These are phyloP conservation scores for Nephrocerus scutellatus DNA, from an alignment of 2,888 invertebrate genomes.

Conservation along the genomic window DNA sequence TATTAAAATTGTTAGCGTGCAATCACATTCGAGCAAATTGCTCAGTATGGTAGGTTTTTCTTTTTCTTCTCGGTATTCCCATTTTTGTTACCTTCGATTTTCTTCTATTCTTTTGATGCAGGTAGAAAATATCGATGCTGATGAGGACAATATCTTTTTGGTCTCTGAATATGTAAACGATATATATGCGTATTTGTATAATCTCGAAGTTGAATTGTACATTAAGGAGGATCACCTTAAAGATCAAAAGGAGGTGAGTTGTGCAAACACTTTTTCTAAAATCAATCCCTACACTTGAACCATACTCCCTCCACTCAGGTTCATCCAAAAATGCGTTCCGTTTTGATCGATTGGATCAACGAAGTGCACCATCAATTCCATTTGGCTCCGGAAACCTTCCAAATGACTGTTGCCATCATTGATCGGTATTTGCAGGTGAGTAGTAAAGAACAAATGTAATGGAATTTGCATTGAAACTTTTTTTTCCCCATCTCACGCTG, in stretches of 20 bases:
- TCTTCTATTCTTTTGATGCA: neutral
- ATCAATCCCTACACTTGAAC: no score
- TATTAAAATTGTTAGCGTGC: conserved; percentile 22
- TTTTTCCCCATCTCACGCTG: conserved; percentile 21
- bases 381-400: conserved; percentile 80
- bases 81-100: neutral
- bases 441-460: conserved; percentile 3
- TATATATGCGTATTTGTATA: conserved; percentile 75
- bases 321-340: conserved; percentile 78
- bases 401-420: conserved; percentile 77
- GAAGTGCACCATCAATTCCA: conserved; percentile 85
- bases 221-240: conserved; percentile 61
- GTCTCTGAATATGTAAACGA: conserved; percentile 82
- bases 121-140: conserved; percentile 68
- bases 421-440: conserved; percentile 80
- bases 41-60: conserved; percentile 24
- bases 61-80: neutral
- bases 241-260: conserved; percentile 51
- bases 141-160: conserved; percentile 69
- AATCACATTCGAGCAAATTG: conserved; percentile 30
- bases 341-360: conserved; percentile 89
- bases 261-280: no score
- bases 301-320: conserved; percentile 53
- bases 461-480: conserved; percentile 1
- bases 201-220: conserved; percentile 63